Evolutionary conservation across 64 coral and sea anemone genomes (phyloP).

Genomic region (Dendrophyllia cribrosa): DNA sequence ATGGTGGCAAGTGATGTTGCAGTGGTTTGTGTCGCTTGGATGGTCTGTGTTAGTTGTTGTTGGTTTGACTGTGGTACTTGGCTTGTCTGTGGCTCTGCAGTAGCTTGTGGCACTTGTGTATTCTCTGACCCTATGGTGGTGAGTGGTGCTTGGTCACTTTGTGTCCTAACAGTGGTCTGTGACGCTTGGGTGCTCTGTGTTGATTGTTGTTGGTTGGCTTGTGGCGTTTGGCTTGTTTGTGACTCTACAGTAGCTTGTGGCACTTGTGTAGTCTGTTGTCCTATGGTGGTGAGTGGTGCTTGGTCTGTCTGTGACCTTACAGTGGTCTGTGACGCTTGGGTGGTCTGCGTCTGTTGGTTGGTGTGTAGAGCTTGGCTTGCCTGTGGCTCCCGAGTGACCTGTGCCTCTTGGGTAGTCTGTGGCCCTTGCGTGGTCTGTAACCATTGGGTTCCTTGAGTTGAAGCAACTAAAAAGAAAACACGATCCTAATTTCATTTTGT

Average conservation of each 20-base stretch:
- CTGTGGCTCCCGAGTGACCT: background rate
- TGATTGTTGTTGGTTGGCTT: background rate
- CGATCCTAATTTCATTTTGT: no score
- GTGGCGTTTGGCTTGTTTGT: background rate
- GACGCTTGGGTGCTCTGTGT: background rate
- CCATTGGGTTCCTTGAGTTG: no score
- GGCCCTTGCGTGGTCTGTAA: no score
- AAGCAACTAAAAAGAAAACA: no score
- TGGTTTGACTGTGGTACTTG: background rate
- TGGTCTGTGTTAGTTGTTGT: background rate
- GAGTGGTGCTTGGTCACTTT: background rate
- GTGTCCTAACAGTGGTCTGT: background rate
- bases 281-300: background rate
- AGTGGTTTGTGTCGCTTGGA: background rate
- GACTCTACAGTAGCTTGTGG: background rate
- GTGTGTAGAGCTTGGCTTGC: background rate
- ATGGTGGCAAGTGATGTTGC: no score
- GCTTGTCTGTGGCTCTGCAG: background rate
- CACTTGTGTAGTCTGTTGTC: background rate
- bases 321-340: background rate
- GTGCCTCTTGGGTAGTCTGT: background rate
- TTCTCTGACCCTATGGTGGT: background rate
- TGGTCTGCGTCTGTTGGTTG: background rate
- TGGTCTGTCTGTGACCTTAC: background rate
- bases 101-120: background rate